phyloP scores from a whole-genome alignment of 1,140 invertebrate species.

The Phenacoccus solenopsis region DNA sequence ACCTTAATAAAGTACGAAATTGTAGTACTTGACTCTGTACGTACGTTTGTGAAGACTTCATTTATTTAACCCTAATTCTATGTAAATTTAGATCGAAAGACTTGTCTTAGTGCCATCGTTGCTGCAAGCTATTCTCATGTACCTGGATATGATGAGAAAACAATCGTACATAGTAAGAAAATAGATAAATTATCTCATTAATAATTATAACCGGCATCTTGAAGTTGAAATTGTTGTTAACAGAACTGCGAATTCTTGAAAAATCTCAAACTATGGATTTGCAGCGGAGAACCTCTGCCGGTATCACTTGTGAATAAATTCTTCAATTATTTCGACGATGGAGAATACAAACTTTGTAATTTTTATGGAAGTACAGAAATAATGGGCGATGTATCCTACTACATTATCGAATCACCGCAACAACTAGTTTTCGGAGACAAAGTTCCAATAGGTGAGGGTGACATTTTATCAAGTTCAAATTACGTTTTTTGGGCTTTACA shows the following conservation, averaged over 20 bases:
- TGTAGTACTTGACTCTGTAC: conserved; percentile 63
- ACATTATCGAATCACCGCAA: conserved; percentile 36
- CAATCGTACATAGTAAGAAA: too few relatives aligned
- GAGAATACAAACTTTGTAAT: conserved; percentile 51
- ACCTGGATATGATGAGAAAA: conserved; percentile 34
- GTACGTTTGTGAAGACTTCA: conserved; percentile 55
- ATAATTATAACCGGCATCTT: not conserved
- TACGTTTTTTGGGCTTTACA: too few relatives aligned
- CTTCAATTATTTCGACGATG: conserved; percentile 49
- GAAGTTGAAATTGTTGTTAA: not conserved
- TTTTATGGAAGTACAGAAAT: conserved; percentile 84
- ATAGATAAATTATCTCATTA: too few relatives aligned
- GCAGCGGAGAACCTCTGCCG: conserved; percentile 63
- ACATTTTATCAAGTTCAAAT: too few relatives aligned
- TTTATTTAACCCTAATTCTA: too few relatives aligned
- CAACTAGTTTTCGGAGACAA: conserved; percentile 49
- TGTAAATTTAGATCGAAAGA: conserved; percentile 52
- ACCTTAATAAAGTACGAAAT: conserved; percentile 54
- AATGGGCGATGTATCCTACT: conserved; percentile 67
- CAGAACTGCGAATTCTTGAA: conserved; percentile 32
- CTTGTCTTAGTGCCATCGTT: conserved; percentile 72
- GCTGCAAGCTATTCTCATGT: conserved; percentile 60
- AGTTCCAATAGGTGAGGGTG: conserved; percentile 70
- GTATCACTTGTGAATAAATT: conserved; percentile 54
- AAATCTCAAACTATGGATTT: conserved; percentile 60